Conservation (phyloP, 2,888 invertebrate species). For the Anarsia innoxiella region DNA sequence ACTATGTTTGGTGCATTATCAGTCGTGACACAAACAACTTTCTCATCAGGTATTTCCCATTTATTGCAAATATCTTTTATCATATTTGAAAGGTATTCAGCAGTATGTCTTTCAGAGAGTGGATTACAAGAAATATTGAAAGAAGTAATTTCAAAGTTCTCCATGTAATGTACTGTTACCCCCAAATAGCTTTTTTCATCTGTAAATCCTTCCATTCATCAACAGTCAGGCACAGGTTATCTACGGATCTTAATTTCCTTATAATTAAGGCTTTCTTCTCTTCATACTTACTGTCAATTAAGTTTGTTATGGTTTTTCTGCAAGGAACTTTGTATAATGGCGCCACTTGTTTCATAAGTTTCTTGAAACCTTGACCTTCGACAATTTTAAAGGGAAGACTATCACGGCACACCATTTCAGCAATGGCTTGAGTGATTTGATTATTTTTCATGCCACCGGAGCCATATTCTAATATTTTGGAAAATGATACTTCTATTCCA, state of each 20-base stretch:
- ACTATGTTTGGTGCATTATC: conserved; percentile 23
- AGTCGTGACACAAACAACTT: conserved; percentile 22
- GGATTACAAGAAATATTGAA: conserved; percentile 24
- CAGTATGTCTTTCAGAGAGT: conserved; percentile 23
- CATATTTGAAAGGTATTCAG: conserved; percentile 19
- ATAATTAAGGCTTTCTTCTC: conserved; percentile 19
- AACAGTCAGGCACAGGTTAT: conserved; percentile 15
- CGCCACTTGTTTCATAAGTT: conserved; percentile 18
- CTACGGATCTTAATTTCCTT: conserved; percentile 15
- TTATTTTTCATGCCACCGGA: conserved; percentile 14
- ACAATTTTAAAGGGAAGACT: conserved; percentile 19
- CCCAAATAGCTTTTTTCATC: conserved; percentile 17
- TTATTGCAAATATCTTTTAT: conserved; percentile 19
- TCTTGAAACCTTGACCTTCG: conserved; percentile 18
- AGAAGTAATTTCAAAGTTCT: conserved; percentile 22
- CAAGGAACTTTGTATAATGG: conserved; percentile 21
- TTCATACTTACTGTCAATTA: conserved; percentile 21
- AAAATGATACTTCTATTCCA: conserved; percentile 14
- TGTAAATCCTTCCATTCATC: conserved; percentile 21
- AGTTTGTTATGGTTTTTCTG: conserved; percentile 21
- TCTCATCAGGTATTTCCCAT: conserved; percentile 21
- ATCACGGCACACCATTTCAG: conserved; percentile 21
- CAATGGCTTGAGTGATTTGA: conserved; percentile 12
- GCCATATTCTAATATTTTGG: conserved; percentile 11
- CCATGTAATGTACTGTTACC: conserved; percentile 21